Base-by-base conservation (phyloP, 1,140 invertebrate species). In the Apis laboriosa region DNA sequence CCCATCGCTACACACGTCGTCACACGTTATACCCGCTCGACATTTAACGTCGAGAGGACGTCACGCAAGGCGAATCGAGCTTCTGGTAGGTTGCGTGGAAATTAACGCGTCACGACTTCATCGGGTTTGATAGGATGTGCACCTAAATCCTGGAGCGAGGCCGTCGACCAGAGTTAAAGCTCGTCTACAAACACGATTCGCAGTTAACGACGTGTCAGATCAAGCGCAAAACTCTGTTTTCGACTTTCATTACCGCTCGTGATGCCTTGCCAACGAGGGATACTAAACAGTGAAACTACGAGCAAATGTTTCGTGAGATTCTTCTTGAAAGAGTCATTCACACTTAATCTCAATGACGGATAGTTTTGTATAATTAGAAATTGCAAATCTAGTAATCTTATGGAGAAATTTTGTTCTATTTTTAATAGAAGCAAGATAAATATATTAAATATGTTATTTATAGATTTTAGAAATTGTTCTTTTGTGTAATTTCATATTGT, bases 101-200 rank as follows among this genome's bases (percentile, higher is more conserved):
- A 91, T 91, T 90, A 91, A 90, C 90, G 86, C 88, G 89, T 91
- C 89, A 90, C 86, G 84, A 88, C 89, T 90, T 89, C 84, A 90
- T 90, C 79, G 81, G 58, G 70, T 81, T 87, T 89, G 84, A 89
- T 86, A 88, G 84, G 86, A 80, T 76, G 76, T 74, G 72, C 72
- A 71, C 76, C 86, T 84, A 86, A 88, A 88, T 68, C 77, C 66
- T 70, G 81, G 71, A 68, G 74, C 82, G 58, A 43, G 68, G 76
- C 82, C 81, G 86, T 86, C 86, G 68, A 28, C 73, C 58, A 28
- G 60, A 83, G 71, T 80, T 83, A 83, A 75, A 70, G 63, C 82
- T 84, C 63, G 63, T 71, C 77, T 58, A 58, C 82, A 72, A 84
- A 84, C 75, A 74, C 75, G 34, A 80, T 80, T 84, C 70, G 19